Evolutionary conservation across 2,113 vertebrate genomes (phyloP).

Genomic region (Crypturellus undulatus): DNA sequence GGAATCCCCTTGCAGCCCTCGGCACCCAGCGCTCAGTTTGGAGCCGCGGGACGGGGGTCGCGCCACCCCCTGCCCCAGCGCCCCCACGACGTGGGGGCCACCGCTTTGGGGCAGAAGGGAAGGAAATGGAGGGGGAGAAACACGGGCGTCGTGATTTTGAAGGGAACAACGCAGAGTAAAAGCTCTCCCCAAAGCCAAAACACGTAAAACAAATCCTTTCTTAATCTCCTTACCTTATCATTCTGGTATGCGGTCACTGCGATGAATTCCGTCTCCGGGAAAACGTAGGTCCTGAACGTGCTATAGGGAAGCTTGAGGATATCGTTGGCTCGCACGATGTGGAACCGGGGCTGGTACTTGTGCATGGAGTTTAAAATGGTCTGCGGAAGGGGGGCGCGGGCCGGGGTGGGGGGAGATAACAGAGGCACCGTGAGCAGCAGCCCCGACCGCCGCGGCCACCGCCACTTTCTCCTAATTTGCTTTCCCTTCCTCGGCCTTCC

Average conservation of each 20-base stretch:
- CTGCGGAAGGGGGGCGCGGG: conserved; percentile 72
- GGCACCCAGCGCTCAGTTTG: neutral
- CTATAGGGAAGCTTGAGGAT: conserved; percentile 97
- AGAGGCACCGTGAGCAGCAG: conserved; percentile 42
- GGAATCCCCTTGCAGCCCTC: no score
- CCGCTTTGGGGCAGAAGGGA: neutral
- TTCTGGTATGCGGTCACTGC: conserved; percentile 99
- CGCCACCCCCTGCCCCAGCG: neutral
- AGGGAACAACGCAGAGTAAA: conserved; percentile 41
- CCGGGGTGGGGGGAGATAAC: neutral
- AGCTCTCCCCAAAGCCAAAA: conserved; percentile 60
- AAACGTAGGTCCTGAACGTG: conserved; percentile 97
- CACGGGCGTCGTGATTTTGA: conserved; percentile 22
- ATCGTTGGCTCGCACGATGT: conserved; percentile 97
- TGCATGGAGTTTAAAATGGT: conserved; percentile 99
- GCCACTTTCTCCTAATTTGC: conserved; percentile 36
- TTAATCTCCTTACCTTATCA: conserved; percentile 90
- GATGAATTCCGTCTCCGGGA: conserved; percentile 98
- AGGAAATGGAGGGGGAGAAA: neutral
- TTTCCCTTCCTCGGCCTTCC: conserved; percentile 20
- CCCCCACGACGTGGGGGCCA: neutral
- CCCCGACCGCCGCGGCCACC: neutral
- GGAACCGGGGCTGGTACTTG: conserved; percentile 98
- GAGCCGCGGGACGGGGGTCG: neutral
- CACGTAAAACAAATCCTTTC: conserved; percentile 64